Conservation (phyloP, 2,888 invertebrate genomes). For the Escarpia spicata region DNA sequence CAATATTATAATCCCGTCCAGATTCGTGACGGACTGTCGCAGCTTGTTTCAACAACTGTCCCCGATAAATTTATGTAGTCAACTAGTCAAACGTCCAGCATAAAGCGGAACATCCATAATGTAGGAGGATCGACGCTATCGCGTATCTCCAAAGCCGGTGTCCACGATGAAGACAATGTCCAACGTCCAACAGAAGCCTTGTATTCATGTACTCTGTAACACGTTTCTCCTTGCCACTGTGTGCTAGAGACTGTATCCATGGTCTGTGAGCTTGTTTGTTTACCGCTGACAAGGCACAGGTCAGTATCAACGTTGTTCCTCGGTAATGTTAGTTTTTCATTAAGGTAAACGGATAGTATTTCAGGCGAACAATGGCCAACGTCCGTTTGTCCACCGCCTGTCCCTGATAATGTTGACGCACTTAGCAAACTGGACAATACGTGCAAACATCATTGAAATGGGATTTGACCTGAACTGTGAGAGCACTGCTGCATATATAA, state of each 20-base stretch:
- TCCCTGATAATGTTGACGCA: background rate
- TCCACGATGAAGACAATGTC: background rate
- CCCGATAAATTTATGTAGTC: background rate
- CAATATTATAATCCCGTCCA: background rate
- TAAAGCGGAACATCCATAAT: background rate
- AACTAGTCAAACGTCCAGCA: background rate
- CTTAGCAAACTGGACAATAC: background rate
- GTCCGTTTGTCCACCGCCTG: background rate
- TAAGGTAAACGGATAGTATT: background rate
- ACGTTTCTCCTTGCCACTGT: background rate
- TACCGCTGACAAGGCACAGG: background rate
- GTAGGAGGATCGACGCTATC: background rate
- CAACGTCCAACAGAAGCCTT: background rate
- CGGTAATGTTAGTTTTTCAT: background rate
- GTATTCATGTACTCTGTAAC: background rate
- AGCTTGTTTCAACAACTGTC: background rate
- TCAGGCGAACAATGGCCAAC: background rate
- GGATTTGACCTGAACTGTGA: background rate
- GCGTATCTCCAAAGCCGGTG: background rate
- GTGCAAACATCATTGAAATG: background rate
- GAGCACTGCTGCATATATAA: background rate
- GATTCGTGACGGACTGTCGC: background rate
- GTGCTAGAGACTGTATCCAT: too few relatives aligned
- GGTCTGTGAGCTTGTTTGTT: background rate
- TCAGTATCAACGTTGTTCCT: background rate